phyloP scores from a whole-genome alignment of 2,113 vertebrate species.

The Notarius quadriscutis region DNA sequence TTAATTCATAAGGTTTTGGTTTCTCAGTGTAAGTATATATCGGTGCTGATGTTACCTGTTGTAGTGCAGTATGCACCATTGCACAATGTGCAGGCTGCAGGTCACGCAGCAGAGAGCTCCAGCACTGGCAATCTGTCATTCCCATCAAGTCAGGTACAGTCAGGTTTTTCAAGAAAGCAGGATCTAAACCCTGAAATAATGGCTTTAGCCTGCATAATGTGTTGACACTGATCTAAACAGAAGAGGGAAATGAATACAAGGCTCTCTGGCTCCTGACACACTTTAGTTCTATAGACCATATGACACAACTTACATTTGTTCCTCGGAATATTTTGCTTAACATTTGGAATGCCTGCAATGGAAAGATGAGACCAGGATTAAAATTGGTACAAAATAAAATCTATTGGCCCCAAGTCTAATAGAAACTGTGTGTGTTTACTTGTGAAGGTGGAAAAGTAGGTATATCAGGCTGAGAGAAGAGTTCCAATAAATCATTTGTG shows the following conservation, averaged over 20 bases:
- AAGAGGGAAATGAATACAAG: conserved; percentile 28
- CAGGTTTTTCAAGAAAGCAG: conserved; percentile 71
- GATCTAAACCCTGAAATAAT: conserved; percentile 76
- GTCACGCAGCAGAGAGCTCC: conserved; percentile 71
- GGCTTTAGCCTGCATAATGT: conserved; percentile 73
- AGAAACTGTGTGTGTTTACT: conserved; percentile 62
- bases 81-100: conserved; percentile 78
- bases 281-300: not conserved
- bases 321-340: conserved; percentile 73
- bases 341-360: conserved; percentile 76
- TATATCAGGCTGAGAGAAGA: conserved; percentile 73
- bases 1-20: conserved; percentile 20
- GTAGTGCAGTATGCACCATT: conserved; percentile 73
- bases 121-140: conserved; percentile 73
- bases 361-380: conserved; percentile 25
- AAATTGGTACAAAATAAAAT: not conserved
- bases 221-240: conserved; percentile 67
- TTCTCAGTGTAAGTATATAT: conserved; percentile 23
- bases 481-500: conserved; percentile 69
- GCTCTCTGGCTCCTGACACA: not conserved
- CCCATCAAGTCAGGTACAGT: conserved; percentile 62
- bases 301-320: conserved; percentile 73
- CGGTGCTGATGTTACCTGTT: conserved; percentile 70
- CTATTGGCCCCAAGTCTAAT: not conserved
- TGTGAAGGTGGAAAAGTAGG: conserved; percentile 75